These are phyloP conservation scores for Coracias cyanogaster DNA, from an alignment of 2,797 vertebrate species.

Conservation along the genomic window DNA sequence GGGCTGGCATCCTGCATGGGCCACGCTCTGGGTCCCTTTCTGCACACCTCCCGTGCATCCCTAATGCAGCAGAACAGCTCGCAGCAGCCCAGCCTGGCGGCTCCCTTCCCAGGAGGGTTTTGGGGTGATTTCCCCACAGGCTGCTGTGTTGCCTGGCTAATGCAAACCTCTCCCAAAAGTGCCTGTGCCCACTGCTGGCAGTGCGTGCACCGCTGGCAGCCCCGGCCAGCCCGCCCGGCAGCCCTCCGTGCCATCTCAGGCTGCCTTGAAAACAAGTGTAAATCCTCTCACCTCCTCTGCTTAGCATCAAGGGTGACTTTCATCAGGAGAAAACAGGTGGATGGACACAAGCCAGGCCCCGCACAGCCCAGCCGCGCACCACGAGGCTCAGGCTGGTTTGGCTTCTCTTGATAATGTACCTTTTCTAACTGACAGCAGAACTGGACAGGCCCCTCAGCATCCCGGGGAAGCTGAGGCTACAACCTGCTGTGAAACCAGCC, in stretches of 20 bases:
- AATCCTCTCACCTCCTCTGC: not conserved
- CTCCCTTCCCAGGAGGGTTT: not conserved
- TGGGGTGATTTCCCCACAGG: not conserved
- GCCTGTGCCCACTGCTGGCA: accelerated
- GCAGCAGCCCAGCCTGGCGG: accelerated
- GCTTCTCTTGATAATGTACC: not conserved
- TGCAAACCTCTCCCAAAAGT: not conserved
- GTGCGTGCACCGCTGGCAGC: accelerated
- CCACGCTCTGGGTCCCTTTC: not conserved
- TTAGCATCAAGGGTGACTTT: not conserved
- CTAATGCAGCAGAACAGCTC: not conserved
- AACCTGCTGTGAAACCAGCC: accelerated
- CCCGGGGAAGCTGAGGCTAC: accelerated
- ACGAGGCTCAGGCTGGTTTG: not conserved
- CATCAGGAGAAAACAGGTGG: not conserved
- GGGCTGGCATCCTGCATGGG: not conserved
- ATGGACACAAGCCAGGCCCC: no score
- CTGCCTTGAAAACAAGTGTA: not conserved
- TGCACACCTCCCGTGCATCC: no score
- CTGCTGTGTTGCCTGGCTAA: no score
- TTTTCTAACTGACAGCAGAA: not conserved
- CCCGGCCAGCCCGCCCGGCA: accelerated
- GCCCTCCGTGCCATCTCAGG: not conserved
- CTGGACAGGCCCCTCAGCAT: not conserved
- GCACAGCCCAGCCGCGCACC: accelerated